Evolutionary conservation across 2,113 vertebrate genomes (phyloP), one percentile per base, ranked within the genome.

Genomic region (Amphiprion percula): DNA sequence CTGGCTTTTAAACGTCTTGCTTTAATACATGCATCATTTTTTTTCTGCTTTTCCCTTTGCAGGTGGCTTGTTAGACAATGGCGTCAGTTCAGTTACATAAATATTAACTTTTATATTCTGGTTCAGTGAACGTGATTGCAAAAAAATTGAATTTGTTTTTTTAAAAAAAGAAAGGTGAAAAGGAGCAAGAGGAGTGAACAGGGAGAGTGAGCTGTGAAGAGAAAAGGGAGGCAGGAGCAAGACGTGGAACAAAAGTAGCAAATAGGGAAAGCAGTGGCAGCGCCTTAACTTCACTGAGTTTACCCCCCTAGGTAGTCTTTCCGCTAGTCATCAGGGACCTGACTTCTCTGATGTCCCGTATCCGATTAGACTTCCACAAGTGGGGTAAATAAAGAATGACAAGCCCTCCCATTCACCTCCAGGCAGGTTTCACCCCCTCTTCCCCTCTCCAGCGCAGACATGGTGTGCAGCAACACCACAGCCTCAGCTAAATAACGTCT

Each of bases 351-450:
- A 89, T 66, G 71, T 86, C 74, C 71, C 33, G 24, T 77, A 80
- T 90, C 88, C 11, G 65, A 90, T 84, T 63, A 58, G 74, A 88
- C 88, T 88, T 81, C 74, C 66, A 78, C 85, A 90, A 91, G 90
- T 85, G 73, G 80, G 65, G 83, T 79, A 93, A 93, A 93, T 91
- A 87, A 89, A 88, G 86, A 89, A 56, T 82, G 88, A 91, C 90
- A 93, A 73, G 71, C 60, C 74, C 77, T 49, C 59, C n/a, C 44
- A 52, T 56, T 72, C 68, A 74, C 85, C 87, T 68, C 62, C 52
- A 73, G 87, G 83, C 89, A 80, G 67, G 39, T 72, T 76, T 85
- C 65, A 74, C 72, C 72, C 74, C 74, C 68, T 58, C 71, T 53
- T 21, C 56, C 56, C 61, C 55, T 69, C 68, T 65, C 62, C 49